Percentiles rank a stretch among this genome's conserved stretches.
Conservation (phyloP, 2,113 vertebrate genomes). For the Plestiodon gilberti region DNA sequence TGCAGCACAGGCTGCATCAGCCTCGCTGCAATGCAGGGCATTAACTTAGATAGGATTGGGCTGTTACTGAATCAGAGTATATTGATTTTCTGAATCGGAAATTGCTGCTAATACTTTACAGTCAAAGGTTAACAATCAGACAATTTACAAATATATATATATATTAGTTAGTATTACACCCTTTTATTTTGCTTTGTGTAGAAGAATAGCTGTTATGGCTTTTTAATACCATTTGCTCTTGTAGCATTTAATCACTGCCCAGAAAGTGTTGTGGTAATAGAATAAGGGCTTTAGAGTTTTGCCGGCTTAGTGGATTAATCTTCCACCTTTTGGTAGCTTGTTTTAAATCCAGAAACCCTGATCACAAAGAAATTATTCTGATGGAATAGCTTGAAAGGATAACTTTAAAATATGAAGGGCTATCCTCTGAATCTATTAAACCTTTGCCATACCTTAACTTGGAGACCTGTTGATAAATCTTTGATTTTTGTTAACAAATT, state of each 20-base stretch:
- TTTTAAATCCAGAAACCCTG: not conserved
- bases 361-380: not conserved
- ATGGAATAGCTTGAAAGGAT: not conserved
- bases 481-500: not conserved
- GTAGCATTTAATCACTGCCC: not conserved
- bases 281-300: constrained; percentile 16
- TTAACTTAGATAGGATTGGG: too few relatives aligned
- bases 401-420: not conserved
- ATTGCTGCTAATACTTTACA: constrained; percentile 10
- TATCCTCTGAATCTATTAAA: not conserved
- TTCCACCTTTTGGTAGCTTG: constrained; percentile 9
- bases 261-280: constrained; percentile 5
- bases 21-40: too few relatives aligned
- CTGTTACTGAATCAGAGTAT: not conserved
- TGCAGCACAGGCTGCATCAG: too few relatives aligned
- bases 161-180: not conserved
- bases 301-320: constrained; percentile 12
- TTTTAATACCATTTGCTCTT: constrained; percentile 19
- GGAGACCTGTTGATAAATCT: not conserved
- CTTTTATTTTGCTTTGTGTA: not conserved
- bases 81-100: constrained; percentile 5
- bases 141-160: not conserved
- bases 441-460: not conserved
- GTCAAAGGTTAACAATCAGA: constrained; percentile 13
- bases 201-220: not conserved